Percentiles rank a stretch among this genome's conserved stretches.
These are phyloP conservation scores for Schrankia costaestrigalis DNA, from an alignment of 2,888 invertebrate species.

Conservation along the genomic window DNA sequence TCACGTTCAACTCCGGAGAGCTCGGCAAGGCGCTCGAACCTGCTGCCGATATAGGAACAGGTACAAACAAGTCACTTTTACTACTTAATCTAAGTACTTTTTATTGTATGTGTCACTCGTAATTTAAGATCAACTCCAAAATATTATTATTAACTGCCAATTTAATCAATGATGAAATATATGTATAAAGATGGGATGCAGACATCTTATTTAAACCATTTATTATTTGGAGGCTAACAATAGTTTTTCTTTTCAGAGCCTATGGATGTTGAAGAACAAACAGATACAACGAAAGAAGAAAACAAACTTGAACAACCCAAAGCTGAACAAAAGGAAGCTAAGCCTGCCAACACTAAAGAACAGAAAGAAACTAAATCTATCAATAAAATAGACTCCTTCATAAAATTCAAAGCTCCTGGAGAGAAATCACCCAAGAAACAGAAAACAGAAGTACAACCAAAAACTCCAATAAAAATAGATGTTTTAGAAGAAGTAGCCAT, in stretches of 20 bases:
- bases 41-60: constrained; percentile 11
- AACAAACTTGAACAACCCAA: constrained; percentile 6
- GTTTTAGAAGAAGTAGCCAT: constrained; percentile 69
- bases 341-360: constrained; percentile 28
- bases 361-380: constrained; percentile 32
- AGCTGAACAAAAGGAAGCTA: constrained; percentile 15
- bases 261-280: constrained; percentile 43
- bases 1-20: constrained; percentile 54
- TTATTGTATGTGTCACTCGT: no score
- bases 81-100: no score
- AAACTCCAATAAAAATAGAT: constrained; percentile 67
- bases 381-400: constrained; percentile 58
- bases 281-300: constrained; percentile 20
- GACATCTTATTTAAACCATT: no score
- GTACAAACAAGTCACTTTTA: no score
- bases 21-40: constrained; percentile 51
- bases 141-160: no score
- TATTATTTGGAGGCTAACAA: no score
- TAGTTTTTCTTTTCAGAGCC: constrained; percentile 37
- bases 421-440: constrained; percentile 56
- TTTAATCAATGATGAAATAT: no score
- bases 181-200: no score
- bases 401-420: constrained; percentile 63
- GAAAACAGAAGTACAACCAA: constrained; percentile 43
- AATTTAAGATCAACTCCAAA: no score